These are phyloP conservation scores for Phymanthus crucifer DNA, from an alignment of 92 coral and sea anemone genomes.

Conservation along the genomic window DNA sequence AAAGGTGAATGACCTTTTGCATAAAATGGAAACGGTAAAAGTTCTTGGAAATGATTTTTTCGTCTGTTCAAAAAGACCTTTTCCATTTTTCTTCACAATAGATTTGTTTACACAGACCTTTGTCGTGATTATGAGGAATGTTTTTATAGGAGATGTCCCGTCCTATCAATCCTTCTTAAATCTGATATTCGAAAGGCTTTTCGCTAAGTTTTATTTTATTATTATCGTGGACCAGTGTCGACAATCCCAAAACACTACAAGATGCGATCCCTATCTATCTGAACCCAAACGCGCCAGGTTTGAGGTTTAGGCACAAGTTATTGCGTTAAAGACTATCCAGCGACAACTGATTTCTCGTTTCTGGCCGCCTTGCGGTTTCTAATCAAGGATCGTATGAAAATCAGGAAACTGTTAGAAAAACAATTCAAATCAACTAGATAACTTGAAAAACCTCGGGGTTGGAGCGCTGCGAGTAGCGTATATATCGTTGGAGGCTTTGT, in stretches of 20 bases:
- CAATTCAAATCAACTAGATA: neutral
- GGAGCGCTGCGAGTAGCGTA: neutral
- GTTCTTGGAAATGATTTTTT: neutral
- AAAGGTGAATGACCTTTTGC: constrained; percentile 33
- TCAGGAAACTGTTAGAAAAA: constrained; percentile 14
- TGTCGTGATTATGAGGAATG: constrained; percentile 8
- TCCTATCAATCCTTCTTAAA: constrained; percentile 11
- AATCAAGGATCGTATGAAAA: constrained; percentile 20
- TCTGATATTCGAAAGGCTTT: constrained; percentile 34
- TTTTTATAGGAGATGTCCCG: constrained; percentile 20
- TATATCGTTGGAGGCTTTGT: neutral
- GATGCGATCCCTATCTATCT: constrained; percentile 40
- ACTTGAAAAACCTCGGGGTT: neutral
- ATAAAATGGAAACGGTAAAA: constrained; percentile 18
- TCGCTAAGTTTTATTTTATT: constrained; percentile 20
- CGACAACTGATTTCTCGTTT: constrained; percentile 16
- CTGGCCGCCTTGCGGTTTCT: constrained; percentile 30
- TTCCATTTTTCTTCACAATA: constrained; percentile 1
- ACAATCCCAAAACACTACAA: constrained; percentile 19
- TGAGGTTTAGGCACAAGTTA: constrained; percentile 19
- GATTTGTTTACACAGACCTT: constrained; percentile 8
- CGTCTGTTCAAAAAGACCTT: neutral
- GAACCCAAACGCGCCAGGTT: neutral
- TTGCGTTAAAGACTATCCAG: constrained; percentile 13
- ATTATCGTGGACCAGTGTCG: constrained; percentile 24